A percentile compares a stretch with the other conserved stretches of the same genome.
phyloP scores from a whole-genome alignment of 2,888 invertebrate genomes.

The Lasioglossum morio region DNA sequence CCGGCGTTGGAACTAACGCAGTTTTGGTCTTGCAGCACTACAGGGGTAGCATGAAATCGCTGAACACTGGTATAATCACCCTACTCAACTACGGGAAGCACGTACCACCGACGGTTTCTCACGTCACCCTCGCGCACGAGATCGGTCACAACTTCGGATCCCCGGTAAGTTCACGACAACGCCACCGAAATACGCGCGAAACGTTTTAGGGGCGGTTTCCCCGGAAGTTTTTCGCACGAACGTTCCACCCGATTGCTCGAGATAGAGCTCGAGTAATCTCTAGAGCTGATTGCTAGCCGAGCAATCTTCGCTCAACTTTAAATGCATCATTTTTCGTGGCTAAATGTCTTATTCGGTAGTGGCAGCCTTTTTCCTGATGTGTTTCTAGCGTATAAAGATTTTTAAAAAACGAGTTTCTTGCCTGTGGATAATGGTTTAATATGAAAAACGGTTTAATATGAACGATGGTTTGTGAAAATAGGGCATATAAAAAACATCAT shows the following conservation, averaged over 20 bases:
- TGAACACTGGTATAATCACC: constrained; percentile 99
- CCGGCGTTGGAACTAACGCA: constrained; percentile 38
- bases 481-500: too few species aligned
- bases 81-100: constrained; percentile 98
- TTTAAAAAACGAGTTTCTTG: neutral
- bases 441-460: too few species aligned
- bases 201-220: constrained; percentile 10
- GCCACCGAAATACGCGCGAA: constrained; percentile 32
- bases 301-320: neutral
- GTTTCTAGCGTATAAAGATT: neutral
- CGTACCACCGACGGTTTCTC: constrained; percentile 98
- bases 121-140: constrained; percentile 98
- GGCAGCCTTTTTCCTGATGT: neutral
- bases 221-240: constrained; percentile 6
- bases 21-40: constrained; percentile 89
- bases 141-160: constrained; percentile 99
- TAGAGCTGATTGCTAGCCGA: neutral
- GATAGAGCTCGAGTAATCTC: neutral
- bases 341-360: neutral
- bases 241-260: neutral
- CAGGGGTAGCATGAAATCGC: constrained; percentile 94
- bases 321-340: neutral
- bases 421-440: neutral
- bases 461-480: too few species aligned
- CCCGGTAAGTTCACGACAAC: constrained; percentile 88